Conservation (phyloP, 2,888 invertebrate species). For the Microchrysa polita region DNA sequence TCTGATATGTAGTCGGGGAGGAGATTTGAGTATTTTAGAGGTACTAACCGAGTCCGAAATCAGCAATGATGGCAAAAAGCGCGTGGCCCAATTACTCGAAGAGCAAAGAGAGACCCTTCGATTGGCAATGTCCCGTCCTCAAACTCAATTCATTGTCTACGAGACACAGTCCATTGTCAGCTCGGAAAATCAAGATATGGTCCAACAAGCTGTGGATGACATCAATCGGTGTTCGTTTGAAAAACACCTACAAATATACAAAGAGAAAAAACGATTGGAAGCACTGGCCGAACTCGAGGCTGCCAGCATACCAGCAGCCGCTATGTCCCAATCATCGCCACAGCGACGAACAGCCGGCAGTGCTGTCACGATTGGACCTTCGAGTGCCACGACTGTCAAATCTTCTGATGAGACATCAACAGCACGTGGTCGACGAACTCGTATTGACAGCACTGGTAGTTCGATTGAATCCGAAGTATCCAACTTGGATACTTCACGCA, state of each 20-base stretch:
- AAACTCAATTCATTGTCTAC: conserved; percentile 82
- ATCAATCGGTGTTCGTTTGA: conserved; percentile 77
- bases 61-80: conserved; percentile 69
- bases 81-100: conserved; percentile 74
- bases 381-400: conserved; percentile 29
- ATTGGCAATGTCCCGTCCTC: conserved; percentile 80
- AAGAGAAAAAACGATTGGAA: conserved; percentile 59
- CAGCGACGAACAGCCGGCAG: conserved; percentile 53
- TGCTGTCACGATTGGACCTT: conserved; percentile 44
- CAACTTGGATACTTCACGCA: conserved; percentile 33
- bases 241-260: conserved; percentile 68
- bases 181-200: conserved; percentile 80
- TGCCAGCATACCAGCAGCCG: conserved; percentile 59
- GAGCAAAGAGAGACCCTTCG: conserved; percentile 80
- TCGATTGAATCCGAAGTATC: conserved; percentile 43
- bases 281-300: conserved; percentile 60
- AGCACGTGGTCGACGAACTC: conserved; percentile 2
- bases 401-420: conserved; percentile 32
- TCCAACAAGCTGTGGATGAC: conserved; percentile 72
- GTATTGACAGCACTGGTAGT: conserved; percentile 13
- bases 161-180: conserved; percentile 82
- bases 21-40: conserved; percentile 80
- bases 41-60: conserved; percentile 76
- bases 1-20: conserved; percentile 81
- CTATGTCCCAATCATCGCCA: conserved; percentile 54